Conservation (phyloP, 2,797 vertebrate species). For the Cyprinella venusta region DNA sequence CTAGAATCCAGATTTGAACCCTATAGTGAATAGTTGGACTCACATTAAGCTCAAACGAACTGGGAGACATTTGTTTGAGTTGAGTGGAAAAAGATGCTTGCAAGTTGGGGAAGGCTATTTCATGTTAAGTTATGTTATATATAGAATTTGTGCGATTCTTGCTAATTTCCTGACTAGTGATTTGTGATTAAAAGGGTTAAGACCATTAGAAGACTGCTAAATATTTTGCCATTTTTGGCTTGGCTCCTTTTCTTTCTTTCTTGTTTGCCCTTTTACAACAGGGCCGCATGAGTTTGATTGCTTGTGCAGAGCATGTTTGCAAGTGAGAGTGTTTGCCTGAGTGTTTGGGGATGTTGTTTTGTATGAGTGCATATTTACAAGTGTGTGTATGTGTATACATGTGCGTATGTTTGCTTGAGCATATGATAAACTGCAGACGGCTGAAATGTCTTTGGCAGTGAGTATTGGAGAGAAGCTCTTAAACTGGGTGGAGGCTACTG, state of each 20-base stretch:
- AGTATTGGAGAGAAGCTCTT: conserved; percentile 51
- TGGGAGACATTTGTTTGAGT: neutral
- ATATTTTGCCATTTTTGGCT: neutral
- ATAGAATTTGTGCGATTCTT: neutral
- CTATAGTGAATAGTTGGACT: neutral
- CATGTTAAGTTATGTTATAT: neutral
- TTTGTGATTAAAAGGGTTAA: neutral
- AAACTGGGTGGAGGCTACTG: conserved; percentile 18
- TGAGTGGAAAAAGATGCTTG: neutral
- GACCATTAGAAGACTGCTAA: neutral
- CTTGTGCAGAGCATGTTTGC: neutral
- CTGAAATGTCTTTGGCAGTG: conserved; percentile 64
- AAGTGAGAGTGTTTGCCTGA: conserved; percentile 40
- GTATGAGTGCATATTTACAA: conserved; percentile 19
- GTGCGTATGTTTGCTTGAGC: conserved; percentile 54
- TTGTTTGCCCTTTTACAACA: neutral
- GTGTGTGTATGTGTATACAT: conserved; percentile 1
- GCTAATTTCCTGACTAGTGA: neutral
- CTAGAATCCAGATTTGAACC: neutral
- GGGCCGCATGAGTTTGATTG: neutral
- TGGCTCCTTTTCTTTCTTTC: neutral
- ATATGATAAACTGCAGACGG: conserved; percentile 66
- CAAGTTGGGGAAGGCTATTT: neutral
- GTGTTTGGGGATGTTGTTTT: conserved; percentile 11
- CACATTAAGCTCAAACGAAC: neutral